phyloP scores from a whole-genome alignment of 1,140 invertebrate species.

The Ooceraea biroi region DNA sequence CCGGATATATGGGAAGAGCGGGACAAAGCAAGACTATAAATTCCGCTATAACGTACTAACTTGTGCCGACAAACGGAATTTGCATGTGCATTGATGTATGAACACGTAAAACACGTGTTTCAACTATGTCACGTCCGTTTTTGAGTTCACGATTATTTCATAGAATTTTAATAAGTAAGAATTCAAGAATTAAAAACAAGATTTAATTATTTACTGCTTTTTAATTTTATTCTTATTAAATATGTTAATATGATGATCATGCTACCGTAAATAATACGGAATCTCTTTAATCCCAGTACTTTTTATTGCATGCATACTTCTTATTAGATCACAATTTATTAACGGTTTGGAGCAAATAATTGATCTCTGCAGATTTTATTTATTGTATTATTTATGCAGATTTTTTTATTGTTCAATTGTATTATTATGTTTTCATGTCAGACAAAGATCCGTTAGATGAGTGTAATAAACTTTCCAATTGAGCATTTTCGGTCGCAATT shows the following conservation, averaged over 20 bases:
- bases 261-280: too few species aligned
- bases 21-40: constrained; percentile 17
- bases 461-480: constrained; percentile 53
- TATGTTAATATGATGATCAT: too few species aligned
- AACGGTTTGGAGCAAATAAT: too few species aligned
- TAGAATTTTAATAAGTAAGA: too few species aligned
- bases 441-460: constrained; percentile 7
- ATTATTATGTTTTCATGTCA: constrained; percentile 13
- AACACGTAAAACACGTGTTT: constrained; percentile 12
- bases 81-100: constrained; percentile 19
- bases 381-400: too few species aligned
- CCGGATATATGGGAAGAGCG: background rate
- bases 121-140: background rate
- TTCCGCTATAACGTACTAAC: background rate
- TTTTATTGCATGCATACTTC: background rate
- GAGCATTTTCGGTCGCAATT: constrained; percentile 27
- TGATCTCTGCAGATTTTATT: too few species aligned
- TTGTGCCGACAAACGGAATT: constrained; percentile 4
- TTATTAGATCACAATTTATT: background rate
- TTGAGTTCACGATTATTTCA: background rate
- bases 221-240: too few species aligned
- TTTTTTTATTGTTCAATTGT: background rate
- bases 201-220: too few species aligned
- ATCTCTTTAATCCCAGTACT: background rate
- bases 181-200: too few species aligned